These are phyloP conservation scores for Marronus borbonicus DNA, from an alignment of 2,888 invertebrate genomes.

Conservation along the genomic window DNA sequence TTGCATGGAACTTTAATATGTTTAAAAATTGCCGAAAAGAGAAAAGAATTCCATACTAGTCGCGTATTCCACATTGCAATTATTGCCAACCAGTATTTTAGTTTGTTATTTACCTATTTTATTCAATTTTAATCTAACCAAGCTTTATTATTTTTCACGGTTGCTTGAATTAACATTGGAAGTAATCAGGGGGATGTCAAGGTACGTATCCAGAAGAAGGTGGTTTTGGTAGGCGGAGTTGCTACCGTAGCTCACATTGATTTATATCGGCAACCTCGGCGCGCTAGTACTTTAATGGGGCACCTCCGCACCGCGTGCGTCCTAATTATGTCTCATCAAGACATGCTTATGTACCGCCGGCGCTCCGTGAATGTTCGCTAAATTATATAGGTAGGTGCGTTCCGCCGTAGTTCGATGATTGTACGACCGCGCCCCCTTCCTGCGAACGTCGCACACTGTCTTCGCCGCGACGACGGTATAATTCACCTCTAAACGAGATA, in stretches of 20 bases:
- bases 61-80: no score
- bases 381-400: conserved; percentile 63
- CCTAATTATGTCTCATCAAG: conserved; percentile 67
- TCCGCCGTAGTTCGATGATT: conserved; percentile 44
- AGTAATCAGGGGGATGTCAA: conserved; percentile 28
- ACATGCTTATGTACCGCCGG: conserved; percentile 61
- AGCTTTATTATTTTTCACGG: conserved; percentile 14
- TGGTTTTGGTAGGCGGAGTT: conserved; percentile 50
- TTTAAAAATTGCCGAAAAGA: no score
- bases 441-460: conserved; percentile 54
- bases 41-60: no score
- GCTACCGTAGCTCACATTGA: conserved; percentile 59
- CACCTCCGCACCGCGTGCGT: conserved; percentile 59
- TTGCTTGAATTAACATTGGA: conserved; percentile 2
- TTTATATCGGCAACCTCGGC: conserved; percentile 61
- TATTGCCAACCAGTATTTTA: no score
- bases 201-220: conserved; percentile 35
- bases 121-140: no score
- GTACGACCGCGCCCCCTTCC: conserved; percentile 34
- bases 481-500: conserved; percentile 67
- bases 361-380: conserved; percentile 61
- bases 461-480: conserved; percentile 59
- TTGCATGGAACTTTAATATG: no score
- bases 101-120: no score
- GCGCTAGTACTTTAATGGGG: conserved; percentile 62